phyloP scores from a whole-genome alignment of 2,797 vertebrate species.

The Etheostoma perlongum region DNA sequence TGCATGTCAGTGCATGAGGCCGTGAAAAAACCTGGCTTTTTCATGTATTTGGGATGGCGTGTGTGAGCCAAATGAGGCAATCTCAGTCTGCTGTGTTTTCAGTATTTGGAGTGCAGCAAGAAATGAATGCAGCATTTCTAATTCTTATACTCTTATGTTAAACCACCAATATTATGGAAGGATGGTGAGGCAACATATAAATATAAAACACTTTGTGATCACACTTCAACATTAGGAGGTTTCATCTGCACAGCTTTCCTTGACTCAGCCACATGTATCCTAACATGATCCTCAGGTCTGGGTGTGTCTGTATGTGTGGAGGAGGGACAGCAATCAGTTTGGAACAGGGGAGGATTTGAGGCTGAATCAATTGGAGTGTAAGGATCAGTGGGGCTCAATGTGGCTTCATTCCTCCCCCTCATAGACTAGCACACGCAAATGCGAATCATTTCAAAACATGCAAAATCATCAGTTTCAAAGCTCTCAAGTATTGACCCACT shows the following conservation, averaged over 20 bases:
- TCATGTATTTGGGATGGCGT: too few species aligned
- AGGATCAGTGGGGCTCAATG: constrained; percentile 3
- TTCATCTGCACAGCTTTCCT: neutral
- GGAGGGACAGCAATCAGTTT: constrained; percentile 20
- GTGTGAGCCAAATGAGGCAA: too few species aligned
- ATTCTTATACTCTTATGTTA: neutral
- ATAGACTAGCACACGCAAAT: neutral
- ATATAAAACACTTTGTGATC: neutral
- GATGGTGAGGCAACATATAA: neutral
- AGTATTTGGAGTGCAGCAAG: too few species aligned
- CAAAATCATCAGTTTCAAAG: neutral
- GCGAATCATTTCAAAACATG: neutral
- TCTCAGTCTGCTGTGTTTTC: too few species aligned
- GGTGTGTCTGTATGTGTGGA: constrained; percentile 2
- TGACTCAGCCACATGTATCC: neutral
- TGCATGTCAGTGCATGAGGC: too few species aligned
- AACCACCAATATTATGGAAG: neutral
- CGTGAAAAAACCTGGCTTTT: too few species aligned
- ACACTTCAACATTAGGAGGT: neutral
- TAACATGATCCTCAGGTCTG: neutral
- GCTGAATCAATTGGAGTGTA: constrained; percentile 50
- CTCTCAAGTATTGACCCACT: constrained; percentile 51
- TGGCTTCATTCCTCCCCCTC: neutral
- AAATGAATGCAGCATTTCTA: neutral
- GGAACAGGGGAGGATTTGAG: constrained; percentile 25